Conservation (phyloP, 2,888 invertebrate species). For the Lithophane socia region DNA sequence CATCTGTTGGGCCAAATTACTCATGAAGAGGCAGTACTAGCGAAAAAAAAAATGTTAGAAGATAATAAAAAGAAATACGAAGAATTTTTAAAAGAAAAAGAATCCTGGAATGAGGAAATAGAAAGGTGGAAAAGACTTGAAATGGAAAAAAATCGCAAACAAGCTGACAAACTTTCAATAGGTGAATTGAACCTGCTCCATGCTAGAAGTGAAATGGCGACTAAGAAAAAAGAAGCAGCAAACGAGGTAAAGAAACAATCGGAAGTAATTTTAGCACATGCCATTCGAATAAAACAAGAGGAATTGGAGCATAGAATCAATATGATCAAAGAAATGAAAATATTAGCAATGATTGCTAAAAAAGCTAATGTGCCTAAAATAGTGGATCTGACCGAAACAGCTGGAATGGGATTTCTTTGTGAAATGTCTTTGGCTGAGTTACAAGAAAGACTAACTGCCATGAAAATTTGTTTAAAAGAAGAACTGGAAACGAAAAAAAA, state of each 20-base stretch:
- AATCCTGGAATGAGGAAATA: constrained; percentile 86
- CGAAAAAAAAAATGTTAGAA: constrained; percentile 87
- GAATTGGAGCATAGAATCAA: constrained; percentile 87
- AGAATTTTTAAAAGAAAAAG: constrained; percentile 87
- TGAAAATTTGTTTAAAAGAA: constrained; percentile 88
- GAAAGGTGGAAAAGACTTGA: constrained; percentile 87
- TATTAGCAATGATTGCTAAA: constrained; percentile 85
- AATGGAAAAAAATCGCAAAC: constrained; percentile 85
- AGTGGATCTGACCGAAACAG: constrained; percentile 90
- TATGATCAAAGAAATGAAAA: constrained; percentile 89
- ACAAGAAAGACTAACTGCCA: constrained; percentile 87
- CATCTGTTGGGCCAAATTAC: constrained; percentile 90
- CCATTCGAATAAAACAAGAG: constrained; percentile 85
- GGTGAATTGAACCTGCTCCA: constrained; percentile 78
- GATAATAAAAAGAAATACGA: constrained; percentile 88
- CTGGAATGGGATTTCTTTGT: constrained; percentile 90
- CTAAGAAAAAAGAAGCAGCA: constrained; percentile 80
- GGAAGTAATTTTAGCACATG: constrained; percentile 77
- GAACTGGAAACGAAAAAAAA: constrained; percentile 88
- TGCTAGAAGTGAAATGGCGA: constrained; percentile 74
- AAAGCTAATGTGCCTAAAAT: constrained; percentile 88
- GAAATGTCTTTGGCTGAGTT: constrained; percentile 92
- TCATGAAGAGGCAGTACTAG: constrained; percentile 90
- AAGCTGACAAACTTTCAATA: constrained; percentile 83
- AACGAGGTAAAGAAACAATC: constrained; percentile 79